Conservation (phyloP, 2,113 vertebrate genomes). For the Aldabrachelys gigantea region DNA sequence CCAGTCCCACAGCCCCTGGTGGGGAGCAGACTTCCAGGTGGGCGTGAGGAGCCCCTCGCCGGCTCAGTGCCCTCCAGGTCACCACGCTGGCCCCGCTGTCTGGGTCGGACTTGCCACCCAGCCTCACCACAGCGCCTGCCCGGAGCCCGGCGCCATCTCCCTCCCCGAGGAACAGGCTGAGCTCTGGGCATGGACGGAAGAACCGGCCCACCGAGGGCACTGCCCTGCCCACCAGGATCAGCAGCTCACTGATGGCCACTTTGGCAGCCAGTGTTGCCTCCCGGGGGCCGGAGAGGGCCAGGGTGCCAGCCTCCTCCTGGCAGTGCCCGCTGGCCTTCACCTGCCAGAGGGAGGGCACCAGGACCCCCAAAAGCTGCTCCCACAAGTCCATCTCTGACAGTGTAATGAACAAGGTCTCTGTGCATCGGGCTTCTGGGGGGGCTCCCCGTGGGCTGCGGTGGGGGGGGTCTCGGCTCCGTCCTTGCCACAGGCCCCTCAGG, state of each 20-base stretch:
- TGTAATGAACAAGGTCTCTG: neutral
- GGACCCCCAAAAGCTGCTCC: neutral
- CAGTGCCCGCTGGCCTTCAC: neutral
- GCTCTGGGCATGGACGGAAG: neutral
- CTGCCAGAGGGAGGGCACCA: neutral
- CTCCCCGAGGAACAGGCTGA: neutral
- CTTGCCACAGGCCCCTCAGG: neutral
- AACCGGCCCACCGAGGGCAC: neutral
- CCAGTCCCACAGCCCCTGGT: neutral
- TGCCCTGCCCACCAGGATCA: neutral
- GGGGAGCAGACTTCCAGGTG: neutral
- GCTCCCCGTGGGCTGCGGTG: neutral
- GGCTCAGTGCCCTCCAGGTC: neutral
- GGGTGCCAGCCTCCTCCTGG: neutral
- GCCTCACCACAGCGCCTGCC: neutral
- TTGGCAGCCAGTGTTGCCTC: neutral
- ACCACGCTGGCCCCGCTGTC: neutral
- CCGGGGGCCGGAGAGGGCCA: neutral
- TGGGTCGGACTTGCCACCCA: neutral
- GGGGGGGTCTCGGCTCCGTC: too few relatives aligned
- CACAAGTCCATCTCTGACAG: neutral
- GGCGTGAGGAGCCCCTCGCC: neutral
- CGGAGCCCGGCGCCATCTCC: neutral
- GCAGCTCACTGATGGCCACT: neutral
- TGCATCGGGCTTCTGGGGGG: rapidly evolving